Conservation (phyloP, 2,113 vertebrate species). For the Gasterosteus aculeatus region DNA sequence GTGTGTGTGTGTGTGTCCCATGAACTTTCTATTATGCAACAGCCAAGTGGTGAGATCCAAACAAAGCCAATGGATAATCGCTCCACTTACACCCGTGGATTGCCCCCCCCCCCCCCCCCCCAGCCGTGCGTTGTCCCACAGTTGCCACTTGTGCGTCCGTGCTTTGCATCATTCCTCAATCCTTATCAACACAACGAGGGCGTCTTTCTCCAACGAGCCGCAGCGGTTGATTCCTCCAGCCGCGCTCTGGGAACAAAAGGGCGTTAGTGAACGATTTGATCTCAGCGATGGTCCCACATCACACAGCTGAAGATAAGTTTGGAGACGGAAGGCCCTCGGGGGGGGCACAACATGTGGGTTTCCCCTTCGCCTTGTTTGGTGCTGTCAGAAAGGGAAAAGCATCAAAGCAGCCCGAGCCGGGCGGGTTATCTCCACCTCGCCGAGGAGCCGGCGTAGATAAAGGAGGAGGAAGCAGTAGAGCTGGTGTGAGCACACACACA, state of each 20-base stretch:
- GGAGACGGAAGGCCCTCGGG: constrained; percentile 63
- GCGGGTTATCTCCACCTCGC: constrained; percentile 63
- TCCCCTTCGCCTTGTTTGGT: constrained; percentile 58
- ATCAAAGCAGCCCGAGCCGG: constrained; percentile 60
- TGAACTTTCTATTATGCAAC: constrained; percentile 64
- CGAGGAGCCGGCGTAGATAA: constrained; percentile 64
- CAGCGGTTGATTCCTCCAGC: constrained; percentile 38
- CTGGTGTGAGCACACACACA: constrained; percentile 33
- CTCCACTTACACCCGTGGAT: constrained; percentile 31
- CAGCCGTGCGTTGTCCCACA: constrained; percentile 18
- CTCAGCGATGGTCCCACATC: constrained; percentile 70
- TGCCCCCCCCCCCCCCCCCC: neutral
- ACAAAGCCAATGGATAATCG: constrained; percentile 26
- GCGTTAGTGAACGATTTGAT: constrained; percentile 74
- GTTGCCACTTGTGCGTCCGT: constrained; percentile 22
- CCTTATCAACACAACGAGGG: constrained; percentile 11
- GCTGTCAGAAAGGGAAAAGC: constrained; percentile 49
- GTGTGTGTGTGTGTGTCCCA: constrained; percentile 44
- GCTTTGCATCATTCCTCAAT: constrained; percentile 12
- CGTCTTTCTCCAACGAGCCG: constrained; percentile 5
- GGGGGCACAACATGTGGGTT: constrained; percentile 69
- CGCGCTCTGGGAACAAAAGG: constrained; percentile 53
- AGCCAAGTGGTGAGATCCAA: constrained; percentile 58
- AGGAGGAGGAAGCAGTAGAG: constrained; percentile 74
- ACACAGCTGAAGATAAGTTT: constrained; percentile 62